Evolutionary conservation across 2,797 vertebrate genomes (phyloP).

Genomic region (Okamejei kenojei): DNA sequence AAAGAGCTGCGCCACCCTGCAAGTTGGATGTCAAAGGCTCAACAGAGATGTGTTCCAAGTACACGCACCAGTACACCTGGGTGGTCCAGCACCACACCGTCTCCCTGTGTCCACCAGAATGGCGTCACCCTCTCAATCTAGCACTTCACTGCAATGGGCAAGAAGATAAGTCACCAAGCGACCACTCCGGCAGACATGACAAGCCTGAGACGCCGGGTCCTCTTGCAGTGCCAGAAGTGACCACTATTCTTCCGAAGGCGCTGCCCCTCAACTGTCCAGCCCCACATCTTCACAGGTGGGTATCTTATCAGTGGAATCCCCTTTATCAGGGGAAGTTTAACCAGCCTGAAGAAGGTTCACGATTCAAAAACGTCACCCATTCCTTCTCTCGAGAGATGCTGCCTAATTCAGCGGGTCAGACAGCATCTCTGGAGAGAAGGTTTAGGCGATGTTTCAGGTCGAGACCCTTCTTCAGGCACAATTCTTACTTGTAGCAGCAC

Average conservation of each 20-base stretch:
- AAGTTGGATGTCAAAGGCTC: conserved; percentile 1
- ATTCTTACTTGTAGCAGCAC: too few relatives aligned
- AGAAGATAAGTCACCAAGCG: conserved; percentile 2
- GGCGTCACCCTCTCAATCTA: conserved; percentile 72
- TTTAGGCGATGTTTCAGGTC: too few relatives aligned
- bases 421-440: too few relatives aligned
- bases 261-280: conserved; percentile 69
- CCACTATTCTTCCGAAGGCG: conserved; percentile 57
- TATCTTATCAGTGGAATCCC: neutral
- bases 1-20: neutral
- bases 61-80: conserved; percentile 55
- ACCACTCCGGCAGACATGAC: too few relatives aligned
- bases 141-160: conserved; percentile 47
- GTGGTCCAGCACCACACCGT: conserved; percentile 69
- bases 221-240: conserved; percentile 36
- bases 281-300: conserved; percentile 79
- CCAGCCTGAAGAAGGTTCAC: too few relatives aligned
- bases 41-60: conserved; percentile 41
- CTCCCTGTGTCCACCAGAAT: conserved; percentile 55
- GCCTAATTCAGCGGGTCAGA: too few relatives aligned
- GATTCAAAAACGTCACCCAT: too few relatives aligned
- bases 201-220: neutral
- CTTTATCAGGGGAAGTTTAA: neutral
- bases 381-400: too few relatives aligned
- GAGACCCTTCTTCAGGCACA: too few relatives aligned